Base-by-base conservation (phyloP, 2,888 invertebrate species). In the Hyppa rectilinea region DNA sequence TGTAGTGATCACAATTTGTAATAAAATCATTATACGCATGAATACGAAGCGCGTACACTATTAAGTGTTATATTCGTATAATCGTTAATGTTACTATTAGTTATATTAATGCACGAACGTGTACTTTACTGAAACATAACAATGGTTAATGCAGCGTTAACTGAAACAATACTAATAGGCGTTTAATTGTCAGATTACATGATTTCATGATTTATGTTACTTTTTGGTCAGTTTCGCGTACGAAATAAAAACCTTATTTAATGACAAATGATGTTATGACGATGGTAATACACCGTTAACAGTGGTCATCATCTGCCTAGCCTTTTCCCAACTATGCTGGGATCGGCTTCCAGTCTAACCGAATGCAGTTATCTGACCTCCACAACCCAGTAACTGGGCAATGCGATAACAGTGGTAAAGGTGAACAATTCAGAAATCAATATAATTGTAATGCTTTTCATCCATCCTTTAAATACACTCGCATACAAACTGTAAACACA, bases 111-210 rank as follows among this genome's bases (percentile, higher is more conserved):
- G 38, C 63, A 65, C 40, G 49, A 12, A 14, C 45, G 58, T 64
- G 34, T 45, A 55, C 55, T 70, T 53, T n/a, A 63, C 66, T 53
- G 34, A 56, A 74, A 58, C 70, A 70, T 70, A 78, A 79, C 78
- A 77, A 60, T 62, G 56, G 62, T 55, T 64, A 60, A 82, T 40
- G 60, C 23, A 38, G 62, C 79, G 79, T 64, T 79, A 67, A 67
- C 55, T 64, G 38, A 66, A 79, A 78, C 73, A 72, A 47, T 72
- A 58, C 10, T 67, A 56, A 82, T 43, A 34, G 3, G 60, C 80
- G 70, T 64, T 56, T 67, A 80, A 82, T 80, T 79, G 60, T 36
- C 63, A 61, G 43, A 79, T 80, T 67, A 66, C 23, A 64, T 70
- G 52, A 79, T 69, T 66, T 67, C 23, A 64, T 70, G 52, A 79